Evolutionary conservation across 2,888 invertebrate species (phyloP).

Genomic region (Chromoteleia sp.): DNA sequence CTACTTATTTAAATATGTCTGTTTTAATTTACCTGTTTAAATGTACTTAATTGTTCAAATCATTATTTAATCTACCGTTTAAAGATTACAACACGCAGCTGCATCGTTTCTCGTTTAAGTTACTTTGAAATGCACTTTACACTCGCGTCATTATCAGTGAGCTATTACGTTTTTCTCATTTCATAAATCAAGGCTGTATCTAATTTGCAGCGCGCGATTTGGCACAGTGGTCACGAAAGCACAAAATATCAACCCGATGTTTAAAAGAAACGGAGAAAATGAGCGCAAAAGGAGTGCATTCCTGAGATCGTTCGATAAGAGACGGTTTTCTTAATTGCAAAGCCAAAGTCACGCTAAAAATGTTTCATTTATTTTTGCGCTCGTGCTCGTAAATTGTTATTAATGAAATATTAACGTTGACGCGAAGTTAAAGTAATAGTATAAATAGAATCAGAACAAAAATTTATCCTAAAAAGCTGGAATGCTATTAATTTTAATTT

Average conservation of each 20-base stretch:
- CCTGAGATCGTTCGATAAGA: constrained; percentile 10
- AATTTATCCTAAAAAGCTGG: too few relatives aligned
- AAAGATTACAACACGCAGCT: too few relatives aligned
- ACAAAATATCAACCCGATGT: constrained; percentile 4
- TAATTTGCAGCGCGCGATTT: constrained; percentile 15
- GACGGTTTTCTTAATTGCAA: constrained; percentile 16
- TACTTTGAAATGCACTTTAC: background rate
- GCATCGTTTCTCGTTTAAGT: too few relatives aligned
- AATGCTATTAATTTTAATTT: too few relatives aligned
- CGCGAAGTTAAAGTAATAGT: background rate
- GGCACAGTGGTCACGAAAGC: constrained; percentile 31
- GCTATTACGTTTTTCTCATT: constrained; percentile 7
- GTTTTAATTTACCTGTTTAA: too few relatives aligned
- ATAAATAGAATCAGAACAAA: too few relatives aligned
- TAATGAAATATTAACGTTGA: background rate
- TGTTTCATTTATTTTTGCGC: constrained; percentile 20
- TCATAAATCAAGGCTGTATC: constrained; percentile 33
- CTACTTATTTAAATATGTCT: too few relatives aligned
- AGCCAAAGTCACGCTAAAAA: constrained; percentile 31
- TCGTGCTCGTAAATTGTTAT: background rate
- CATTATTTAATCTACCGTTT: too few relatives aligned
- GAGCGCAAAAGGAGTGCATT: constrained; percentile 17
- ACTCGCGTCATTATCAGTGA: constrained; percentile 4
- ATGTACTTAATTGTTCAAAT: too few relatives aligned
- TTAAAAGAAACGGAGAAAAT: background rate